These are phyloP conservation scores for Trilocha varians DNA, from an alignment of 2,888 invertebrate species.

Conservation along the genomic window DNA sequence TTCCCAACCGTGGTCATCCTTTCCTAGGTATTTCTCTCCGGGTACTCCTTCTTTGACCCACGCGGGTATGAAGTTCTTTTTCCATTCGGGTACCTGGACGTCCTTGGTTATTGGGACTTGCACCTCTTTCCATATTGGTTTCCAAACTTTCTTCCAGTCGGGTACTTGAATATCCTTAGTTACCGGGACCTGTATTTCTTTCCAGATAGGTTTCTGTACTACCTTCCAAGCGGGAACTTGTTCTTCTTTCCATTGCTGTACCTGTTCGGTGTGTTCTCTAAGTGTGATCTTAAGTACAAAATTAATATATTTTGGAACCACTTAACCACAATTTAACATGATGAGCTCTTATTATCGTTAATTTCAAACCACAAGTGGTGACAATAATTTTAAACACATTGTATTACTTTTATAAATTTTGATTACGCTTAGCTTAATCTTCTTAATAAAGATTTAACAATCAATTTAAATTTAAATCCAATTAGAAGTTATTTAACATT, in stretches of 20 bases:
- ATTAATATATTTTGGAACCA: too few species aligned
- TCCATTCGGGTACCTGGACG: conserved; percentile 82
- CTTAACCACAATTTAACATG: too few species aligned
- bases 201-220: conserved; percentile 80
- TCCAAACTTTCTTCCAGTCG: conserved; percentile 75
- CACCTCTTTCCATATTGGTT: conserved; percentile 77
- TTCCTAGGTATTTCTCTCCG: conserved; percentile 76
- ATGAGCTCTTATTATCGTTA: too few species aligned
- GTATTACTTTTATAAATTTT: too few species aligned
- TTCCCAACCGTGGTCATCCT: conserved; percentile 78
- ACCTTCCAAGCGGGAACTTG: conserved; percentile 82
- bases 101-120: conserved; percentile 82
- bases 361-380: too few species aligned
- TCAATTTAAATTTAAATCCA: too few species aligned
- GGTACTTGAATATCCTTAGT: conserved; percentile 80
- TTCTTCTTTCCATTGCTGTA: conserved; percentile 85
- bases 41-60: conserved; percentile 77
- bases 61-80: conserved; percentile 80
- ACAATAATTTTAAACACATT: too few species aligned
- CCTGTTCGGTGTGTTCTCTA: conserved; percentile 83
- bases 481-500: too few species aligned
- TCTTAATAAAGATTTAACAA: too few species aligned
- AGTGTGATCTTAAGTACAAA: too few species aligned
- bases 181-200: conserved; percentile 79
- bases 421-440: too few species aligned